Conservation (phyloP, 2,113 vertebrate species). For the Puffinus mauretanicus region DNA sequence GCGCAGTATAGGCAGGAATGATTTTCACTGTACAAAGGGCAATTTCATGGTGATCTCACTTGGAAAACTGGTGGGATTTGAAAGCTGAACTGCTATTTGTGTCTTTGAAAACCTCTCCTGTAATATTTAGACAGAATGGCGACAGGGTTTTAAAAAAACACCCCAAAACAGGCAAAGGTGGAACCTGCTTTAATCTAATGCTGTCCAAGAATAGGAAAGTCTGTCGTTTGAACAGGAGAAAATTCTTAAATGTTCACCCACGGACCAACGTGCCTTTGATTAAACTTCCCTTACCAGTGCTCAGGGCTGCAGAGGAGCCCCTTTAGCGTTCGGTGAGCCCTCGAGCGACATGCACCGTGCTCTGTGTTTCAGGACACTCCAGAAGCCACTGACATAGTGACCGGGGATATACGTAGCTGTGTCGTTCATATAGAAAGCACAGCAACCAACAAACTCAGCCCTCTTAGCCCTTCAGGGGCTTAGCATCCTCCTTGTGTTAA, state of each 20-base stretch:
- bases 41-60: constrained; percentile 38
- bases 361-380: background rate
- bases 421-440: background rate
- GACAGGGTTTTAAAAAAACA: background rate
- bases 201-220: background rate
- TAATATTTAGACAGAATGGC: background rate
- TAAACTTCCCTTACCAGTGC: background rate
- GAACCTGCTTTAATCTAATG: background rate
- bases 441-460: background rate
- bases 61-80: background rate
- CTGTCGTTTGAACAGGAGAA: background rate
- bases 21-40: constrained; percentile 26
- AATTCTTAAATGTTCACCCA: background rate
- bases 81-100: background rate
- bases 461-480: background rate
- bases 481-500: background rate
- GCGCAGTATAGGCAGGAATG: background rate
- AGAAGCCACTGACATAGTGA: background rate
- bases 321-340: background rate
- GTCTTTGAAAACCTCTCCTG: background rate
- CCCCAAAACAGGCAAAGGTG: background rate
- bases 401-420: background rate
- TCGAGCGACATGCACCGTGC: no score
- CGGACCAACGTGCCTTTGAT: background rate
- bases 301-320: background rate